phyloP scores from a whole-genome alignment of 2,797 vertebrate genomes.

The Amazona finschi region DNA sequence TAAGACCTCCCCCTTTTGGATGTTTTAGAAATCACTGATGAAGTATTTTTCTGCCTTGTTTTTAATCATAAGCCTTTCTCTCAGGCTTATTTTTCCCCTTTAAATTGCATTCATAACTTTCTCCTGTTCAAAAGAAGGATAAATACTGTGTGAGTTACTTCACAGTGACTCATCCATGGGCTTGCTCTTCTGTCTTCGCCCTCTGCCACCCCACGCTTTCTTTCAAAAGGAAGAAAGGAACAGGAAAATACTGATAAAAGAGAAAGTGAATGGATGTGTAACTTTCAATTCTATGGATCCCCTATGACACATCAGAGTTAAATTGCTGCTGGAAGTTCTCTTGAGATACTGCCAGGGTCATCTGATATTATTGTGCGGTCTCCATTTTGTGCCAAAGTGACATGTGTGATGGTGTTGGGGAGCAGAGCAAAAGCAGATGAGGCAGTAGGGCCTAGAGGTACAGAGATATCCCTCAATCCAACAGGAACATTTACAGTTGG shows the following conservation, averaged over 20 bases:
- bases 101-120: not conserved
- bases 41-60: not conserved
- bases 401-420: fast-evolving
- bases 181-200: not conserved
- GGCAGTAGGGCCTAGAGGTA: not conserved
- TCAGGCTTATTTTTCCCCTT: not conserved
- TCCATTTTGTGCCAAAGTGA: not conserved
- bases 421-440: not conserved
- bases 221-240: not conserved
- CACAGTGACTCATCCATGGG: not conserved
- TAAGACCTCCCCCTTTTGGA: not conserved
- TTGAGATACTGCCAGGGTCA: not conserved
- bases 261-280: not conserved
- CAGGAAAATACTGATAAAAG: not conserved
- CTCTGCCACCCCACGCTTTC: not conserved
- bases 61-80: constrained; percentile 19
- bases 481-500: not conserved
- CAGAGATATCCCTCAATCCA: not conserved
- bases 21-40: not conserved
- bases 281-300: not conserved
- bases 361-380: not conserved
- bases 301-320: not conserved
- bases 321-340: constrained; percentile 22
- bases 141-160: not conserved
- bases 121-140: not conserved